Conservation (phyloP, 2,113 vertebrate genomes). For the Cryptomyrus ogoouensis region DNA sequence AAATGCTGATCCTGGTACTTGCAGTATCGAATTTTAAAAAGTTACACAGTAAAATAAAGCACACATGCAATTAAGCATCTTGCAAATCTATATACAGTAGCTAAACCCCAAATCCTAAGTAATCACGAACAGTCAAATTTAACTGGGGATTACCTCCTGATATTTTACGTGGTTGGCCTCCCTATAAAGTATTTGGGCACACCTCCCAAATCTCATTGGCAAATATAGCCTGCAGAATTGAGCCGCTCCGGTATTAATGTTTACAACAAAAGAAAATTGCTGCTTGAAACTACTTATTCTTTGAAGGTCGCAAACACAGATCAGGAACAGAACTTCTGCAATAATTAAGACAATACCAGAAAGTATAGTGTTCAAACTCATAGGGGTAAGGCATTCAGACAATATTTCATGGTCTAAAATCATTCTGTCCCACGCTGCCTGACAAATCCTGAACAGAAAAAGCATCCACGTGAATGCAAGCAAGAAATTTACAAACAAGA, state of each 20-base stretch:
- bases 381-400: constrained; percentile 2
- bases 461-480: not conserved
- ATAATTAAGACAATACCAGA: constrained; percentile 2
- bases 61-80: constrained; percentile 2
- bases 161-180: constrained; percentile 33
- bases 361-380: not conserved
- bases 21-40: not conserved
- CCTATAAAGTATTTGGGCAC: constrained; percentile 29
- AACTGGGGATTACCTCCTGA: constrained; percentile 30
- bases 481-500: no score
- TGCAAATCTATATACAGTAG: constrained; percentile 27
- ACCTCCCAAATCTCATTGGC: constrained; percentile 20
- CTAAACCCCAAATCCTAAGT: constrained; percentile 38
- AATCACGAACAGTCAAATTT: constrained; percentile 31
- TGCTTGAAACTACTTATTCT: not conserved
- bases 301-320: constrained; percentile 25
- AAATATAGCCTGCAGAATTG: constrained; percentile 25
- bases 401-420: not conserved
- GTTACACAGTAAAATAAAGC: not conserved
- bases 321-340: constrained; percentile 20
- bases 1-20: not conserved
- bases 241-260: not conserved
- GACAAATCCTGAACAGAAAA: not conserved
- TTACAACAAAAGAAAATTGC: constrained; percentile 13
- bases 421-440: not conserved